Percentiles rank a stretch among this genome's conserved stretches.
phyloP scores from a whole-genome alignment of 2,888 invertebrate species.

The Hyles lineata region DNA sequence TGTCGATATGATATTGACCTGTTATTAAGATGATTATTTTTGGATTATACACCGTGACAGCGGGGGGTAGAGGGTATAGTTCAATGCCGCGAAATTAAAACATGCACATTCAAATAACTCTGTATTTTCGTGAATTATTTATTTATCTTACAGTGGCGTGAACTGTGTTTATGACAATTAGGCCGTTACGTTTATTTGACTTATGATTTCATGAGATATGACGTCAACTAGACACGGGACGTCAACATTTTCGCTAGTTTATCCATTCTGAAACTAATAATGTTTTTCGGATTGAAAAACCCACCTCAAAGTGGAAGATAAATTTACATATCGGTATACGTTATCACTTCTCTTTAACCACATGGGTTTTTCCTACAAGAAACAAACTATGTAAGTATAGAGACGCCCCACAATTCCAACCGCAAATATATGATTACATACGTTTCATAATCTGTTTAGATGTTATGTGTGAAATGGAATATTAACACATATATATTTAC shows the following conservation, averaged over 20 bases:
- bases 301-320: neutral
- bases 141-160: no score
- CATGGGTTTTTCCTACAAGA: neutral
- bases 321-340: neutral
- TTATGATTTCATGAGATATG: no score
- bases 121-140: neutral
- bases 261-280: no score
- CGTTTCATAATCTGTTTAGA: no score
- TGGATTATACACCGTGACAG: neutral
- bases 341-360: slow-evolving; percentile 3
- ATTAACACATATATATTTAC: no score
- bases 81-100: neutral
- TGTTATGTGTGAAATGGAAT: no score
- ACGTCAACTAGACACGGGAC: no score
- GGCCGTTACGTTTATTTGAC: no score
- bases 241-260: no score
- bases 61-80: neutral
- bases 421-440: neutral
- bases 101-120: neutral
- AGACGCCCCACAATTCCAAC: neutral
- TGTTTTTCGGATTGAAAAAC: neutral
- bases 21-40: slow-evolving; percentile 18
- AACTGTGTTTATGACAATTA: no score
- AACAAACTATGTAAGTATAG: neutral
- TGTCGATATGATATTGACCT: slow-evolving; percentile 16